A percentile compares a stretch with the other conserved stretches of the same genome.
These are phyloP conservation scores for Mus musculus DNA, from an alignment of 2,113 vertebrate genomes.

Conservation along the genomic window DNA sequence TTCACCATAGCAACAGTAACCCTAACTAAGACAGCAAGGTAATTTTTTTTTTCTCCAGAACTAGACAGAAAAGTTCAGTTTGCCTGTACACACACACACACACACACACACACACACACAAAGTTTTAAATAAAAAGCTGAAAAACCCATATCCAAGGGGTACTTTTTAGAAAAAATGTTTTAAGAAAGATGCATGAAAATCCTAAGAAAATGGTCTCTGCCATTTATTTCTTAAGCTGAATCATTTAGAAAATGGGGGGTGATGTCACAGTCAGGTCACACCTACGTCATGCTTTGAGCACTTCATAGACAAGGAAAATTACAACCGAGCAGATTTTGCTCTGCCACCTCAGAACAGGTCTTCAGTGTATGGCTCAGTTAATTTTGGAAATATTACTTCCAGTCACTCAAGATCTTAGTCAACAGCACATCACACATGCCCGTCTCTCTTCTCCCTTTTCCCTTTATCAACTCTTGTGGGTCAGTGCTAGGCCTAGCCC, in stretches of 20 bases:
- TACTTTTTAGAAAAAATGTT: neutral
- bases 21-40: neutral
- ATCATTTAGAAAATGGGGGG: neutral
- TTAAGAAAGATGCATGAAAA: neutral
- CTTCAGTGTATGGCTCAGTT: neutral
- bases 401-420: neutral
- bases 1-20: neutral
- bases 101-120: too few species aligned
- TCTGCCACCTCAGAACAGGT: neutral
- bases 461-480: neutral
- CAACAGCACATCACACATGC: neutral
- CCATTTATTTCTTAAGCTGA: neutral
- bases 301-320: neutral
- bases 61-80: neutral
- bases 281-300: neutral
- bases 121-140: neutral
- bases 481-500: neutral
- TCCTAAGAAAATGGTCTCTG: neutral
- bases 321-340: too few species aligned
- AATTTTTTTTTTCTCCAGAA: neutral
- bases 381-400: neutral
- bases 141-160: neutral
- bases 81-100: too few species aligned
- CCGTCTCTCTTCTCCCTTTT: too few species aligned
- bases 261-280: neutral